These are phyloP conservation scores for Ypsolopha sequella DNA, from an alignment of 2,888 invertebrate species.

Conservation along the genomic window DNA sequence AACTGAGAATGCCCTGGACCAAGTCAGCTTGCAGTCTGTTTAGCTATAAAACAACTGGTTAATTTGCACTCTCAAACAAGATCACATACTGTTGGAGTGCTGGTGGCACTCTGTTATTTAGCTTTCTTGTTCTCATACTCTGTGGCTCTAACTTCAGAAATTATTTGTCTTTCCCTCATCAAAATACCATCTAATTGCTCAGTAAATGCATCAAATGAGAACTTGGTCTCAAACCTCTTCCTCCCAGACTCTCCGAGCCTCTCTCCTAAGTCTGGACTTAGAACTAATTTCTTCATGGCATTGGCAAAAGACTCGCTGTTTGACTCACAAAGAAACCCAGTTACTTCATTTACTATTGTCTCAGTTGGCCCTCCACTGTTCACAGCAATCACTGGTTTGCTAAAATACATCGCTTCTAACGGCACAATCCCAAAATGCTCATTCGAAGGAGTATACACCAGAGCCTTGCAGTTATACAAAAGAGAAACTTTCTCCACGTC, in stretches of 20 bases:
- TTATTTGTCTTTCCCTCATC: slow-evolving; percentile 50
- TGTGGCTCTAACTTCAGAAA: slow-evolving; percentile 49
- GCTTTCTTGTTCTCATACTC: slow-evolving; percentile 47
- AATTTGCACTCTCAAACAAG: slow-evolving; percentile 48
- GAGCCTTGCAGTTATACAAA: slow-evolving; percentile 79
- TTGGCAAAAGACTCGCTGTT: slow-evolving; percentile 78
- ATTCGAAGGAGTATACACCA: slow-evolving; percentile 95
- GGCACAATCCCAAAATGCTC: slow-evolving; percentile 99
- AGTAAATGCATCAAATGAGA: slow-evolving; percentile 87
- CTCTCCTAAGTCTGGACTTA: slow-evolving; percentile 69
- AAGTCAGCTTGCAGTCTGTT: no score
- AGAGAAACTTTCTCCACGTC: slow-evolving; percentile 88
- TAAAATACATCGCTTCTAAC: slow-evolving; percentile 96
- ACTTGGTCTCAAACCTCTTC: slow-evolving; percentile 80
- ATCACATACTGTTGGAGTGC: slow-evolving; percentile 59
- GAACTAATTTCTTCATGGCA: slow-evolving; percentile 79
- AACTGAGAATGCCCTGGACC: no score
- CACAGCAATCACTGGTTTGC: slow-evolving; percentile 94
- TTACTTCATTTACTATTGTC: slow-evolving; percentile 84
- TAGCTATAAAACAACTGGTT: not conserved
- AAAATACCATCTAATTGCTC: slow-evolving; percentile 73
- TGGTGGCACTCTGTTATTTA: slow-evolving; percentile 47
- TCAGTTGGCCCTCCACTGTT: slow-evolving; percentile 97
- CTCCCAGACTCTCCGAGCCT: slow-evolving; percentile 83
- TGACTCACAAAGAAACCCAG: slow-evolving; percentile 85